These are phyloP conservation scores for Perithous albicinctus DNA, from an alignment of 2,888 invertebrate species.

Conservation along the genomic window DNA sequence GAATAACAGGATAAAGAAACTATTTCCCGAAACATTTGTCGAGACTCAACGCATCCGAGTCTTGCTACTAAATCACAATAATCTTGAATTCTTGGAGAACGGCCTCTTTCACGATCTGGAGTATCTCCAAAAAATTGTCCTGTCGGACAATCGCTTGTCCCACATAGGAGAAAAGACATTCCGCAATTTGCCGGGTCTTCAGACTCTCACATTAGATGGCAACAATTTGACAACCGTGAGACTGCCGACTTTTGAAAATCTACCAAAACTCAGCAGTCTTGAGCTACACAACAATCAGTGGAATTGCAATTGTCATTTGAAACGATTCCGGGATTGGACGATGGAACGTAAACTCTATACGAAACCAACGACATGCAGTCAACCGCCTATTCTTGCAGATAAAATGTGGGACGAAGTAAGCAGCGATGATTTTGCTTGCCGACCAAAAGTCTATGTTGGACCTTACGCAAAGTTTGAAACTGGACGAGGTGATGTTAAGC, in stretches of 20 bases:
- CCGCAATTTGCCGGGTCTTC: constrained; percentile 88
- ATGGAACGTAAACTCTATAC: constrained; percentile 91
- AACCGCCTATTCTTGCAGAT: constrained; percentile 89
- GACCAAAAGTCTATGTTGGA: constrained; percentile 86
- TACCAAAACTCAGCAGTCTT: constrained; percentile 90
- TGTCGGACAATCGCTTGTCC: constrained; percentile 91
- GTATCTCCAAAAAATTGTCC: constrained; percentile 91
- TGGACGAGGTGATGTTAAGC: constrained; percentile 87
- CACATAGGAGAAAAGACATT: constrained; percentile 90
- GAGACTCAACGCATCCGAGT: constrained; percentile 90
- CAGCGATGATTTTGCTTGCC: constrained; percentile 92
- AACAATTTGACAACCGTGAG: constrained; percentile 91
- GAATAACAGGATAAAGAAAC: constrained; percentile 88
- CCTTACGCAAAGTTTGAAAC: constrained; percentile 87
- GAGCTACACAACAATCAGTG: constrained; percentile 93
- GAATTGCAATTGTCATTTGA: constrained; percentile 94
- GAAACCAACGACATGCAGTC: constrained; percentile 90
- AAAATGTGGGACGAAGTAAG: constrained; percentile 91
- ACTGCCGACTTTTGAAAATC: constrained; percentile 88
- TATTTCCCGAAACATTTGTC: constrained; percentile 90
- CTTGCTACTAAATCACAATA: constrained; percentile 91
- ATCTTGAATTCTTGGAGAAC: constrained; percentile 90
- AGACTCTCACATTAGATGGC: constrained; percentile 89
- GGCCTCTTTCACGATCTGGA: constrained; percentile 91
- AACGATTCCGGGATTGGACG: constrained; percentile 92